Base-by-base conservation (phyloP, 2,113 vertebrate species). In the Lota lota region DNA sequence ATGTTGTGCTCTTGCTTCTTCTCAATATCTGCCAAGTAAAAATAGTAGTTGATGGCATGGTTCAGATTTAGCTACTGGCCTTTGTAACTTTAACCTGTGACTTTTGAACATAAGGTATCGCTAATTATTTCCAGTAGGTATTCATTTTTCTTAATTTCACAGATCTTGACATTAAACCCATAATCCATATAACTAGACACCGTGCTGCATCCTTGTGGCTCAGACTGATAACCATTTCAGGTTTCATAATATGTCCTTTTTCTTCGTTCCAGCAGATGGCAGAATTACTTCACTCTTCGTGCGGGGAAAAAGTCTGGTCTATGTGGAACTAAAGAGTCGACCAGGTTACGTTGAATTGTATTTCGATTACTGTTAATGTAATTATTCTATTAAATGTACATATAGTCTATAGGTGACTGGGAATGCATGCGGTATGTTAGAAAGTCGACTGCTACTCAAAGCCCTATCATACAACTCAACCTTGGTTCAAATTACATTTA, bases 241-340 rank as follows among this genome's bases (percentile, higher is more conserved):
- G 40, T 47, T 47, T 47, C 40, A 47, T 47, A 47, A 47, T 8
- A 47, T 47, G 40, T 47, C 40, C 8, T 11, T 14, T 47, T 10
- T 8, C 40, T 47, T 10, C 4, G 11, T 16, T n/a, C 83, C 91
- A 91, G 76, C 72, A 90, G 90, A 68, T 84, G 91, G 79, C 82
- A 73, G n/a, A 73, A 62, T 75, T 47, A 0, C 47, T 36, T 68
- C 75, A 77, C 68, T 2, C 4, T 47, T 63, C 16, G 8, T 4
- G 17, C 50, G 0, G 6, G 11, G 11, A n/a, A 18, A 66, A 66
- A 77, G 18, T 72, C 28, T 17, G 6, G 22, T 80, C 74, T 68
- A 72, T 75, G 65, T 65, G 76, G 81, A 83, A 87, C 84, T 86
- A 87, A 87, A 88, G 79, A 70, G 65, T 66, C 17, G 7, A 21